Evolutionary conservation across 2,888 invertebrate genomes (phyloP).

Genomic region (Carpatolechia fugitivella): DNA sequence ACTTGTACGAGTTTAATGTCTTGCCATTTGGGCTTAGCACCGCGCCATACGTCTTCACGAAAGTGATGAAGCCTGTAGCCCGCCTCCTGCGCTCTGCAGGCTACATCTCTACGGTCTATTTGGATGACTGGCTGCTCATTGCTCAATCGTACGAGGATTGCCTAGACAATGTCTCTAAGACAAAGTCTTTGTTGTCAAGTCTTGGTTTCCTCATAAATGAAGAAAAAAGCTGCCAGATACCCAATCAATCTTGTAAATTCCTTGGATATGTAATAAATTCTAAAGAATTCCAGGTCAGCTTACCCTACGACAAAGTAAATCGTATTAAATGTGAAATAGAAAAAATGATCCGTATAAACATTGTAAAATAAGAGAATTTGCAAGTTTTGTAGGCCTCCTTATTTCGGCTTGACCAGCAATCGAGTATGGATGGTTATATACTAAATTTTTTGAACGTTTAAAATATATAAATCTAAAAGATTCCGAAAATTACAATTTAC

Average conservation of each 20-base stretch:
- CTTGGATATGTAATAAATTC: neutral
- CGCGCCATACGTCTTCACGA: slow-evolving; percentile 20
- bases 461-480: neutral
- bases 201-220: neutral
- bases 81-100: slow-evolving; percentile 8
- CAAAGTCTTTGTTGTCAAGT: neutral
- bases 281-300: neutral
- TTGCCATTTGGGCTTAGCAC: slow-evolving; percentile 18
- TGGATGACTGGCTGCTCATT: slow-evolving; percentile 13
- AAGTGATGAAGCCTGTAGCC: slow-evolving; percentile 21
- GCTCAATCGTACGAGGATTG: neutral
- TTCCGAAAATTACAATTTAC: neutral
- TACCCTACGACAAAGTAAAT: neutral
- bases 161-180: neutral
- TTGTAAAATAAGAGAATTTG: neutral
- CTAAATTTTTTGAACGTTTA: neutral
- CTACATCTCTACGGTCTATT: slow-evolving; percentile 17
- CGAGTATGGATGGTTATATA: neutral
- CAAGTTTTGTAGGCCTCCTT: neutral
- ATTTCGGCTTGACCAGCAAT: neutral
- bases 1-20: slow-evolving; percentile 18
- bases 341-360: neutral
- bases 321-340: neutral
- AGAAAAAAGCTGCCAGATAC: neutral
- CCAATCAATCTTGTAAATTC: neutral